A percentile compares a stretch with the other conserved stretches of the same genome.
These are phyloP conservation scores for Rhynchopsitta pachyrhyncha DNA, from an alignment of 2,113 vertebrate genomes.

Conservation along the genomic window DNA sequence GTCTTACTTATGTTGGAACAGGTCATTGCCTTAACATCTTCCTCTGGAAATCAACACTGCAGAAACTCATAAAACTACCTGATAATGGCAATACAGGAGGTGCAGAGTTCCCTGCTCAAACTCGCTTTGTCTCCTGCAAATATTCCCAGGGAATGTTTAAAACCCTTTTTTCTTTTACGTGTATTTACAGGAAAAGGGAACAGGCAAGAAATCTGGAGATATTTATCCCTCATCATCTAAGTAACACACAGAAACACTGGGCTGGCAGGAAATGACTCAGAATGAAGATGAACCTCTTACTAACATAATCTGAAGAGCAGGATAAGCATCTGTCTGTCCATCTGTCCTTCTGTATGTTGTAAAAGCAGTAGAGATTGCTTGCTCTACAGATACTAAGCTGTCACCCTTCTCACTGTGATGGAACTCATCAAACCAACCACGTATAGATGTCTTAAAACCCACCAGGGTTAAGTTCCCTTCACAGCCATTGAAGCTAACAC, in stretches of 20 bases:
- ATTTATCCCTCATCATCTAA: background rate
- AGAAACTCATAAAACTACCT: background rate
- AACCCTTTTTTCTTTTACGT: fast-evolving
- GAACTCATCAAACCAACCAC: background rate
- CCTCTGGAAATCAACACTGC: background rate
- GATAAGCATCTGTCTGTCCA: background rate
- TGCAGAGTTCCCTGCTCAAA: background rate
- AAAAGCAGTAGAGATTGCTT: background rate
- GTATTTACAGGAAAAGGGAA: background rate
- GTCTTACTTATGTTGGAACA: background rate
- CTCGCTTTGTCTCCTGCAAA: background rate
- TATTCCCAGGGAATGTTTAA: background rate
- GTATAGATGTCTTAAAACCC: background rate
- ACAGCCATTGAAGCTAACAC: background rate
- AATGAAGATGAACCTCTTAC: background rate
- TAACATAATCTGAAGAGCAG: background rate
- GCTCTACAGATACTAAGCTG: background rate
- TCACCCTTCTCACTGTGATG: background rate
- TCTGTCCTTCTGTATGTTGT: background rate
- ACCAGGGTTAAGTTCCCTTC: background rate
- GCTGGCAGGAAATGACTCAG: background rate
- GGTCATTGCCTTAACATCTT: background rate
- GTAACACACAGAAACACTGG: background rate
- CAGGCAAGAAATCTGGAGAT: background rate
- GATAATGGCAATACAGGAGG: background rate